Evolutionary conservation across 2,888 invertebrate genomes (phyloP).

Genomic region (Caenorhabditis macrosperma): DNA sequence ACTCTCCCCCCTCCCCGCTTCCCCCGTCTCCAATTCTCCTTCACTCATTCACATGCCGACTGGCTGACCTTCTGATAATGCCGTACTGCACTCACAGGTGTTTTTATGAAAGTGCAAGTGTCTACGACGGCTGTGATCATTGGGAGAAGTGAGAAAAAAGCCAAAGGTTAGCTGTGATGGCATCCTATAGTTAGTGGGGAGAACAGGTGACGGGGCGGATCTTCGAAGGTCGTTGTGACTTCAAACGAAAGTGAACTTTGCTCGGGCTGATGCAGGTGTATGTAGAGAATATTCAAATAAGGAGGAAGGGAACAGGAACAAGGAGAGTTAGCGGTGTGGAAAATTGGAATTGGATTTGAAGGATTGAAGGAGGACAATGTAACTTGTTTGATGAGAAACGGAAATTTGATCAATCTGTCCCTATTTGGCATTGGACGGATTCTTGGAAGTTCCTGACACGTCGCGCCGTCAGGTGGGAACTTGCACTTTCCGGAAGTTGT

Average conservation of each 20-base stretch:
- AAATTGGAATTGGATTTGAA: constrained; percentile 14
- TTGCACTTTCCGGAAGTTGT: too few species aligned
- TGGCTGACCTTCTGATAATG: constrained; percentile 39
- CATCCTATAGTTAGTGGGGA: neutral
- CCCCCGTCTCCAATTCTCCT: too few species aligned
- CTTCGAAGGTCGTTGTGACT: neutral
- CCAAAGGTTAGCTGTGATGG: neutral
- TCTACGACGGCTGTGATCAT: neutral
- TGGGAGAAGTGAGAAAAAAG: neutral
- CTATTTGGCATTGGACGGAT: neutral
- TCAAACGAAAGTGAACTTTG: too few species aligned
- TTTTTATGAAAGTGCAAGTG: constrained; percentile 32
- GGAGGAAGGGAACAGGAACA: too few species aligned
- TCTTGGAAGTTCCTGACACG: too few species aligned
- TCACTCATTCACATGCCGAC: constrained; percentile 24
- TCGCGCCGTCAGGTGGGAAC: too few species aligned
- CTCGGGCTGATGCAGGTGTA: too few species aligned
- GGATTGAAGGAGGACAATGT: neutral
- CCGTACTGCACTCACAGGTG: constrained; percentile 8
- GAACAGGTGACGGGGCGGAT: constrained; percentile 5
- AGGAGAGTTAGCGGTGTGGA: constrained; percentile 20
- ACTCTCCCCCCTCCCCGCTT: neutral
- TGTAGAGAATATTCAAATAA: neutral
- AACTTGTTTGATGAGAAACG: constrained; percentile 36
- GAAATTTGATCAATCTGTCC: constrained; percentile 8